Conservation (phyloP, 2,113 vertebrate genomes). For the Epinephelus cyanopodus region DNA sequence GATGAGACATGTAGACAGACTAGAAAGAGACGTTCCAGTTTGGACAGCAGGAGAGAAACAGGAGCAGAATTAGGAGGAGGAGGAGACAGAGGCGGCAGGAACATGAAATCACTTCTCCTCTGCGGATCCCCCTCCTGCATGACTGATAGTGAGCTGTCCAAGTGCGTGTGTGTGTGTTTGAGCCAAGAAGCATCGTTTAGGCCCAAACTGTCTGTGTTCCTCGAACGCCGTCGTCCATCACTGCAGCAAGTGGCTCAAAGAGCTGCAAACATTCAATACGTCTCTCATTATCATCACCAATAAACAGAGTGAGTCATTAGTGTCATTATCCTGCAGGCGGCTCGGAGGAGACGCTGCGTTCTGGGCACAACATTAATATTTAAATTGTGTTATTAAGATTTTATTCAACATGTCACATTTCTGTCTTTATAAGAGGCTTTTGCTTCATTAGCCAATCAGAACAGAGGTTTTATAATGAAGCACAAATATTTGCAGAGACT, state of each 20-base stretch:
- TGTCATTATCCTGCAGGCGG: not conserved
- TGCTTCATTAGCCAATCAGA: no score
- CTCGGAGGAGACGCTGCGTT: no score
- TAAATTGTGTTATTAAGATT: no score
- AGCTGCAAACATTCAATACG: not conserved
- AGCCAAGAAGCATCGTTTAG: not conserved
- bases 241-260: no score
- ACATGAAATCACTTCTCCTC: conserved; percentile 22
- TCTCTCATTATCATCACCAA: no score
- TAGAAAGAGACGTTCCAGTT: not conserved
- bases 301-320: not conserved
- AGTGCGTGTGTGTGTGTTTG: not conserved
- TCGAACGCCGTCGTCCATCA: not conserved
- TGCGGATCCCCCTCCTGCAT: not conserved
- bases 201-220: not conserved
- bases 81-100: not conserved
- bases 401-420: no score
- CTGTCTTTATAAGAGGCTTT: no score
- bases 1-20: not conserved
- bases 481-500: no score
- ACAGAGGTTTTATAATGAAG: no score
- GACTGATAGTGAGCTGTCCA: not conserved
- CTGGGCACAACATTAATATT: no score
- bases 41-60: not conserved
- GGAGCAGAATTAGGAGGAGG: conserved; percentile 8